Evolutionary conservation across 2,113 vertebrate genomes (phyloP).

Genomic region (Taxidea taxus): DNA sequence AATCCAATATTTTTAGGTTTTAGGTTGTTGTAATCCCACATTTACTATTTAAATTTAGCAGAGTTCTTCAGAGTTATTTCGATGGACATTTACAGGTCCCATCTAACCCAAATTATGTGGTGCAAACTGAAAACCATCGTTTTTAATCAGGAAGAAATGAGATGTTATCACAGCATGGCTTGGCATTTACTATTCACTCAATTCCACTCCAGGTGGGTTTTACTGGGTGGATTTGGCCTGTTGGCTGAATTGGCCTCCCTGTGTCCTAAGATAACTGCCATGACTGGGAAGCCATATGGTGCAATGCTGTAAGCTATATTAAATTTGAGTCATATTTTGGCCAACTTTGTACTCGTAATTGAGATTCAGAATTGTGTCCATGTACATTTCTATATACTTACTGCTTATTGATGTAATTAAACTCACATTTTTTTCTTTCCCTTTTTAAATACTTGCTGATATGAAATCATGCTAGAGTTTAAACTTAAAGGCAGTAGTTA

Average conservation of each 20-base stretch:
- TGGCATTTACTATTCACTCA: not conserved
- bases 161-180: not conserved
- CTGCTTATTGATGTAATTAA: not conserved
- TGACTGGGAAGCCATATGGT: slow-evolving; percentile 57
- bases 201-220: not conserved
- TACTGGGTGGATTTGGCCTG: not conserved
- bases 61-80: not conserved
- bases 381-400: not conserved
- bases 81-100: not conserved
- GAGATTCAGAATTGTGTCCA: not conserved
- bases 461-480: not conserved
- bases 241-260: not conserved
- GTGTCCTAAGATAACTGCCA: not conserved
- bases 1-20: not conserved
- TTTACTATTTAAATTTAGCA: not conserved
- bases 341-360: not conserved
- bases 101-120: not conserved
- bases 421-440: not conserved
- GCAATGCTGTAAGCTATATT: slow-evolving; percentile 28
- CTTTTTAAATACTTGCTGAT: not conserved
- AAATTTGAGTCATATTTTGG: slow-evolving; percentile 59
- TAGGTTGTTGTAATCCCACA: not conserved
- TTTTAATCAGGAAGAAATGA: slow-evolving; percentile 34
- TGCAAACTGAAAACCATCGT: not conserved
- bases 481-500: not conserved